Conservation (phyloP, 2,113 vertebrate genomes). For the Delphinus delphis region DNA sequence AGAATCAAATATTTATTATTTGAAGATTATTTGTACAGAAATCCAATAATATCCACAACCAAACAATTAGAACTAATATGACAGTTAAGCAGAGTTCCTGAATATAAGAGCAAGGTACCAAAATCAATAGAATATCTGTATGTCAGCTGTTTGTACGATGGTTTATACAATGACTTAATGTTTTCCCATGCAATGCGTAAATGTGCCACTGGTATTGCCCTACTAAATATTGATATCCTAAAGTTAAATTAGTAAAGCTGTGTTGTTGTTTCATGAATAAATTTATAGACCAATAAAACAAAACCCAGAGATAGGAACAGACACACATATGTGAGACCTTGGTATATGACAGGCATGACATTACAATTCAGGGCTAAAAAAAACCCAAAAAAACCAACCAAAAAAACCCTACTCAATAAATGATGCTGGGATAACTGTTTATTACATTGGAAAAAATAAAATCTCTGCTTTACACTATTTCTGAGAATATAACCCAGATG, state of each 20-base stretch:
- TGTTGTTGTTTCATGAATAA: not conserved
- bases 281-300: conserved; percentile 1
- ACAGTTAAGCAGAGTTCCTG: not conserved
- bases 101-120: not conserved
- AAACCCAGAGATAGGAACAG: not conserved
- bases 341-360: not conserved
- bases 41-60: not conserved
- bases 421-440: not conserved
- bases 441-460: not conserved
- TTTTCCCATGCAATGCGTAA: not conserved
- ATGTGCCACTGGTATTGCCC: not conserved
- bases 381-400: not conserved
- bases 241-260: not conserved
- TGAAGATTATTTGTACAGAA: not conserved
- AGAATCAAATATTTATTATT: not conserved
- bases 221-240: not conserved
- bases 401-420: not conserved
- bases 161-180: not conserved
- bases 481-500: not conserved
- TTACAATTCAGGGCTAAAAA: not conserved
- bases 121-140: not conserved
- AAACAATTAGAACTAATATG: not conserved
- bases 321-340: not conserved
- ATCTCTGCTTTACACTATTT: not conserved
- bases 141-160: not conserved